phyloP scores from a whole-genome alignment of 2,888 invertebrate species.

The Tenthredo distinguenda region DNA sequence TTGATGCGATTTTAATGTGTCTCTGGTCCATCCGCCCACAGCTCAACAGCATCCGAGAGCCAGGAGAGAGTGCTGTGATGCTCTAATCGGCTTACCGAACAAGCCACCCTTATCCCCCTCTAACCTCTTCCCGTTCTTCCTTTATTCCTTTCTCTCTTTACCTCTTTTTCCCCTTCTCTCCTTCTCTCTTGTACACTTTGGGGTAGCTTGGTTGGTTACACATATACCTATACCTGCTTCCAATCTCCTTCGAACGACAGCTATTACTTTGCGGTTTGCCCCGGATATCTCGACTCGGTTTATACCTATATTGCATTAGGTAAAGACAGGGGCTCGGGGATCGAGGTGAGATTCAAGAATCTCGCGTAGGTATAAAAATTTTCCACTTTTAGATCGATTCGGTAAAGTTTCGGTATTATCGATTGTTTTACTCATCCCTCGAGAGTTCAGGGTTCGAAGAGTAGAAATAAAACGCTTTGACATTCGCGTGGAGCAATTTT shows the following conservation, averaged over 20 bases:
- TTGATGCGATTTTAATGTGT: slow-evolving; percentile 78
- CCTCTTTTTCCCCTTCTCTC: slow-evolving; percentile 38
- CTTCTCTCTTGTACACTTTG: slow-evolving; percentile 49
- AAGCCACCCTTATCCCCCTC: slow-evolving; percentile 69
- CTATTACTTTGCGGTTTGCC: slow-evolving; percentile 64
- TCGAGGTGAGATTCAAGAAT: slow-evolving; percentile 15
- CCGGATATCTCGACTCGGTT: slow-evolving; percentile 38
- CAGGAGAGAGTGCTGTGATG: slow-evolving; percentile 67
- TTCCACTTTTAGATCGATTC: not conserved
- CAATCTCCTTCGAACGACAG: slow-evolving; percentile 58
- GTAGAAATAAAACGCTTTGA: not conserved
- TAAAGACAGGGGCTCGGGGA: not conserved
- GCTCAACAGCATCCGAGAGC: slow-evolving; percentile 52
- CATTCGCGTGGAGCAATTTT: not conserved
- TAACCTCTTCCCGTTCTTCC: slow-evolving; percentile 49
- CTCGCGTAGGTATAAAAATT: not conserved
- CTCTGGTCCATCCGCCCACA: slow-evolving; percentile 68
- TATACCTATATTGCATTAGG: slow-evolving; percentile 1
- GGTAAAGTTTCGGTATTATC: not conserved
- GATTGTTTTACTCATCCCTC: not conserved
- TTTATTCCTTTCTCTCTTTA: not conserved
- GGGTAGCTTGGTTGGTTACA: not conserved
- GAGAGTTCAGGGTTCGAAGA: not conserved
- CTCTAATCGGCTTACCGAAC: slow-evolving; percentile 76
- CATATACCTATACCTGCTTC: not conserved